Evolutionary conservation across 2,797 vertebrate species (phyloP), one percentile per base, ranked within the genome.

Genomic region (Harpagifer antarcticus): DNA sequence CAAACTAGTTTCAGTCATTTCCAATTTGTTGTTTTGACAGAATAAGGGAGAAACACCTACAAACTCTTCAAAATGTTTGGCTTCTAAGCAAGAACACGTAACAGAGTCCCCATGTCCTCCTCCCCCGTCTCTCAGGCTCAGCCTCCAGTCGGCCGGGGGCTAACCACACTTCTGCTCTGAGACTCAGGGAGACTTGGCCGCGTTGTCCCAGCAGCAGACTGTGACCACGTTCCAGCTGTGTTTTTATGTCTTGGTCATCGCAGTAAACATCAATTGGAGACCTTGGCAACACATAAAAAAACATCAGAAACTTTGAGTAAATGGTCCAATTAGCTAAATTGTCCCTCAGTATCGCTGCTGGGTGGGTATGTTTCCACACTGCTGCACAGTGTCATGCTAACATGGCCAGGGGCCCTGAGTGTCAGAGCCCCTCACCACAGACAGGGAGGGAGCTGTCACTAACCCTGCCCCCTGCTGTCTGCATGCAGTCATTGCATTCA

Each of bases 401-500:
- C 78, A 74, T 43, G 56, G 56, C 60, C 70, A 55, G 62, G 52
- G 1, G 65, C 76, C 92, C 93, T 77, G 80, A 76, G 94, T 93
- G 92, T 92, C 95, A 91, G 89, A 91, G 89, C 93, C 84, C 88
- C 69, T 91, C 92, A 90, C 61, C 89, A 92, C 92, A 95, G 94
- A 96, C 76, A 94, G 95, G 94, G 86, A 89, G 95, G 92, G 86
- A 85, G 95, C 95, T 91, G 94, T 95, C 93, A 97, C 96, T 98
- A 97, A 98, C 95, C 90, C 93, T 88, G 91, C 96, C 95, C 95
- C 96, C 96, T 95, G 97, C 95, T 97, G 96, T 99, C 96, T 97
- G 96, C 96, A 96, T 96, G 96, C 97, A 98, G 97, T 96, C 97
- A 97, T 96, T 99, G 97, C 97, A 98, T 98, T 96, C 97, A 98